Evolutionary conservation across 2,888 invertebrate species (phyloP).

Genomic region (Pseudanteris insignis): DNA sequence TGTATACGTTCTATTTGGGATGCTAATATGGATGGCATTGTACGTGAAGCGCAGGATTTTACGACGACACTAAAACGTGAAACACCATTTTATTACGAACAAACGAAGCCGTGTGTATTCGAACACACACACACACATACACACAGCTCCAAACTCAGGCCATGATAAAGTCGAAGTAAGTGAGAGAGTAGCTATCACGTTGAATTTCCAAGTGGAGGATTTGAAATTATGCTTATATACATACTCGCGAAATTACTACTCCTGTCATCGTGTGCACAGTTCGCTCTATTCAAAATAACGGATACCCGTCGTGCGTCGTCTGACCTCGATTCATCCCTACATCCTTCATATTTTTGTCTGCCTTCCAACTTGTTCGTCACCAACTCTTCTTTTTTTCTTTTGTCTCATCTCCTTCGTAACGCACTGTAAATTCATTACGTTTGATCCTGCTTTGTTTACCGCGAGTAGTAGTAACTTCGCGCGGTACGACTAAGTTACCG

Average conservation of each 20-base stretch:
- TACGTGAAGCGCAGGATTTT: constrained; percentile 45
- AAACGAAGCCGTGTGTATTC: constrained; percentile 4
- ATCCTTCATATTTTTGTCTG: no score
- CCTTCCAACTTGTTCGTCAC: no score
- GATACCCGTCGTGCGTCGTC: not conserved
- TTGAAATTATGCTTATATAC: constrained; percentile 32
- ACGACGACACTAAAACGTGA: constrained; percentile 48
- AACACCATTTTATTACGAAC: constrained; percentile 26
- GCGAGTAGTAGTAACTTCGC: no score
- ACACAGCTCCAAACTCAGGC: no score
- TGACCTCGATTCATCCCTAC: not conserved
- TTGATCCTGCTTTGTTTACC: no score
- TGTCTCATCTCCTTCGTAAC: no score
- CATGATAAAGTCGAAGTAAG: constrained; percentile 1
- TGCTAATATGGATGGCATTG: constrained; percentile 52
- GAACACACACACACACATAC: no score
- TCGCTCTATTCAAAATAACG: constrained; percentile 19
- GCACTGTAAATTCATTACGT: no score
- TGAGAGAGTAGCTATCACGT: constrained; percentile 28
- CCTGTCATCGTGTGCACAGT: constrained; percentile 21
- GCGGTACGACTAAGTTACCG: no score
- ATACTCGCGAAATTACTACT: constrained; percentile 25
- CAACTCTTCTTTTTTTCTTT: no score
- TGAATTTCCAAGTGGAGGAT: constrained; percentile 39
- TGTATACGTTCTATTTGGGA: constrained; percentile 31